Base-by-base conservation (phyloP, 2,888 invertebrate species). In the Brachylomia viminalis region DNA sequence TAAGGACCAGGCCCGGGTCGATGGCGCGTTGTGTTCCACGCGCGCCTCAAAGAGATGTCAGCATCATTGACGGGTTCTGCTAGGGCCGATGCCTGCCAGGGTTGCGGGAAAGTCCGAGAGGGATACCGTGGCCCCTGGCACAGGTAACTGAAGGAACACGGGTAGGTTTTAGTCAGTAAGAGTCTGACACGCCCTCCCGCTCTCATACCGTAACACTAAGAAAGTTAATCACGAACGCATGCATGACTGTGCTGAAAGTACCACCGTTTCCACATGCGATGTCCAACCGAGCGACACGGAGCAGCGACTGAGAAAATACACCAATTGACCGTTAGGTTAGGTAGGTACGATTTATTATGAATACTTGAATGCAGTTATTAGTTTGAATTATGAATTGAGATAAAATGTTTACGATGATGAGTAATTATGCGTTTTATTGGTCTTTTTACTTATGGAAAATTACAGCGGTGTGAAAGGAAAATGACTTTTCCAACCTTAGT, bases 181-280 rank as follows among this genome's bases (percentile, higher is more conserved):
- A n/a, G n/a, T n/a, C n/a, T n/a, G n/a, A n/a, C n/a, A n/a, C n/a
- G n/a, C n/a, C n/a, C n/a, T n/a, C n/a, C n/a, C n/a, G n/a, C n/a
- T n/a, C n/a, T n/a, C 65, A 59, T 77, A 49, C 58, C 72, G 70
- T 73, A 64, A 65, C 13, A 84, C 7, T 47, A 86, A 75, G 86
- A 86, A 86, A 86, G 84, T 86, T 68, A 79, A 77, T 66, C 54
- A 71, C 52, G 42, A 79, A 49, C 49, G 62, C 74, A 72, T 82
- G 82, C 78, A 65, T 77, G 54, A 78, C 47, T 78, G 58, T 72
- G n/a, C 70, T 77, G 86, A 84, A 86, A 86, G 80, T 84, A 75
- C 78, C 65, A 82, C 80, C 20, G 73, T 80, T 72, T 77, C 67
- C 65, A 82, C 84, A 84, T 80, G 82, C 86, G 20, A 82, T 80